Evolutionary conservation across 1,140 invertebrate genomes (phyloP), one percentile per base, ranked within the genome.

Genomic region (Macrocentrus cingulum): DNA sequence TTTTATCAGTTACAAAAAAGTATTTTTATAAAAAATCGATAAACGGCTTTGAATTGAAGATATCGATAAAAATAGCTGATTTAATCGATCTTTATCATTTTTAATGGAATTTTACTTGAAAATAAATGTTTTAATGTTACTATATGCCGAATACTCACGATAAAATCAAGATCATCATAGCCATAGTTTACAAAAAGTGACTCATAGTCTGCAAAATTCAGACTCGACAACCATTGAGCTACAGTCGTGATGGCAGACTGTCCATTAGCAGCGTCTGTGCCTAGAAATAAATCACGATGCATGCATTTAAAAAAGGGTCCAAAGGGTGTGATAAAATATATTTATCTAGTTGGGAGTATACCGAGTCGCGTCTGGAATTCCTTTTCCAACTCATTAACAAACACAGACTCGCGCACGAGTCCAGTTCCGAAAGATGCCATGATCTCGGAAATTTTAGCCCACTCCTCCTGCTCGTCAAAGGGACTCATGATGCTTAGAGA

Each of bases 361-460:
- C 88, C 88, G 60, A 87, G 78, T 60, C 88, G 79, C 4, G 84
- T 84, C 62, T 91, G 89, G 72, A 94, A 92, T 75, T 92, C 89
- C 67, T 89, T 87, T 70, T 93, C 90, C 61, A 92, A 79, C 65
- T 94, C 91, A 6, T 85, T 86, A 25, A 92, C 87, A 75, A 94
- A 92, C 2, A 92, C 88, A 0, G 89, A 91, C 69, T 92, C 91
- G 5, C 89, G 74, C 2, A 91, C 87, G 8, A 89, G 80, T 16
- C 88, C 88, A 49, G 88, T 90, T 23, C 93, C 92, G 67, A 96
- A 92, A 1, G 91, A 91, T 15, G 91, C 91, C 87, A 97, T 94
- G 57, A 95, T 95, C 76, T 95, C 92, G 6, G 91, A 91, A 58
- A 97, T 96, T 78, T 95, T 94, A 1, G 91, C 91, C 91, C 94